These are phyloP conservation scores for Pyrrhia umbra DNA, from an alignment of 2,888 invertebrate genomes.

Conservation along the genomic window DNA sequence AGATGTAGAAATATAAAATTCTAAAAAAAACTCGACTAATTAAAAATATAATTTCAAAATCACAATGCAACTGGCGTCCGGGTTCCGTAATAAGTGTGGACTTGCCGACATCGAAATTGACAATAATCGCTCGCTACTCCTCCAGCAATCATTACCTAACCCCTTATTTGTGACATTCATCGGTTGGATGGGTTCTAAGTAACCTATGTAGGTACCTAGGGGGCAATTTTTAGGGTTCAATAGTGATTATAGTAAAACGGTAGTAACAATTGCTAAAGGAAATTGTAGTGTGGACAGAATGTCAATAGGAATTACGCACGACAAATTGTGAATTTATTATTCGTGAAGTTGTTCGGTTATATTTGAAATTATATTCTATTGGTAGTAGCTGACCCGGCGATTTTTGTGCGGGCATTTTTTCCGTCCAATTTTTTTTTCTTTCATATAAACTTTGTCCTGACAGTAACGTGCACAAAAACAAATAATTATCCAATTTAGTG, in stretches of 20 bases:
- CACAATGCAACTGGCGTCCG: conserved; percentile 25
- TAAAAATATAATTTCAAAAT: conserved; percentile 14
- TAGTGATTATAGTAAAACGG: conserved; percentile 31
- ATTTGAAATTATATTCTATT: too few relatives aligned
- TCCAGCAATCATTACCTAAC: conserved; percentile 65
- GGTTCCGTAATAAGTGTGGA: conserved; percentile 35
- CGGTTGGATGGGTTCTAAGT: conserved; percentile 75
- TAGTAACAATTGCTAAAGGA: conserved; percentile 19
- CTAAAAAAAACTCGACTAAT: conserved; percentile 1
- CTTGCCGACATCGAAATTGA: conserved; percentile 56
- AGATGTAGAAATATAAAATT: too few relatives aligned
- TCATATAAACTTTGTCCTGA: too few relatives aligned
- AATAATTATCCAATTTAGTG: too few relatives aligned
- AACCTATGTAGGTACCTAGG: conserved; percentile 58
- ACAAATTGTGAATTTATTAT: conserved; percentile 3
- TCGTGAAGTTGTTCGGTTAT: too few relatives aligned
- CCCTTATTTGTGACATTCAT: conserved; percentile 73
- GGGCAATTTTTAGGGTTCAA: conserved; percentile 56
- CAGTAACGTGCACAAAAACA: too few relatives aligned
- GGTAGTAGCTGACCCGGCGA: too few relatives aligned
- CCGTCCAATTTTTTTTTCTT: too few relatives aligned
- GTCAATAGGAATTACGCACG: background rate
- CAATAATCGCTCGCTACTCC: conserved; percentile 60
- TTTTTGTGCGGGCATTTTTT: too few relatives aligned
- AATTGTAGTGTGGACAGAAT: conserved; percentile 6